Conservation (phyloP, 2,888 invertebrate genomes). For the Rhogogaster chlorosoma region DNA sequence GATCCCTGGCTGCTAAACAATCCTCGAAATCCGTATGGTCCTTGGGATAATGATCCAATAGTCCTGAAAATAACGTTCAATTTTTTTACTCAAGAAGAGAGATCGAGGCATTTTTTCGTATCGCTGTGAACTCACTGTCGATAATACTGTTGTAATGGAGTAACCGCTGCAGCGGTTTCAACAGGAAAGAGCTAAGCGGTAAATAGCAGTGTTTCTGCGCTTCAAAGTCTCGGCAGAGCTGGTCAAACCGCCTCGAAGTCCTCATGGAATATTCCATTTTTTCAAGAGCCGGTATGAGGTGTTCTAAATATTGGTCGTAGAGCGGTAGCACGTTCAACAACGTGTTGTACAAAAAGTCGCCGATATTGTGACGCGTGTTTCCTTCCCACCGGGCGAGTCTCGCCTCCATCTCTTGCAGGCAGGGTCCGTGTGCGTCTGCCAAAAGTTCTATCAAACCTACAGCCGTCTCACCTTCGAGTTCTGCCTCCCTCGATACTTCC, state of each 20-base stretch:
- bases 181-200: conserved; percentile 89
- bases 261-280: conserved; percentile 89
- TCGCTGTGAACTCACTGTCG: conserved; percentile 82
- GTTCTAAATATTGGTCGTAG: conserved; percentile 86
- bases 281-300: conserved; percentile 88
- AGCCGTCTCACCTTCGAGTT: conserved; percentile 82
- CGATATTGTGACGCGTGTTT: conserved; percentile 83
- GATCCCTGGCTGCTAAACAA: conserved; percentile 82
- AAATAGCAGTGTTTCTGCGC: conserved; percentile 92
- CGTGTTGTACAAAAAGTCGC: conserved; percentile 87
- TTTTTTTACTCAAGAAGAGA: not conserved
- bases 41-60: conserved; percentile 86
- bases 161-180: conserved; percentile 91
- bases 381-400: conserved; percentile 88
- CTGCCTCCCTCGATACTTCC: conserved; percentile 83
- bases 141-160: conserved; percentile 90
- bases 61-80: conserved; percentile 77
- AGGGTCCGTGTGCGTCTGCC: conserved; percentile 89
- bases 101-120: not conserved
- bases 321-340: conserved; percentile 82
- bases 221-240: conserved; percentile 88
- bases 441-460: conserved; percentile 85
- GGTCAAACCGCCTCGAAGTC: conserved; percentile 85
- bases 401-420: conserved; percentile 89
- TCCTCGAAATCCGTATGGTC: conserved; percentile 86